phyloP scores from a whole-genome alignment of 2,888 invertebrate species.

The Lasioglossum morio region DNA sequence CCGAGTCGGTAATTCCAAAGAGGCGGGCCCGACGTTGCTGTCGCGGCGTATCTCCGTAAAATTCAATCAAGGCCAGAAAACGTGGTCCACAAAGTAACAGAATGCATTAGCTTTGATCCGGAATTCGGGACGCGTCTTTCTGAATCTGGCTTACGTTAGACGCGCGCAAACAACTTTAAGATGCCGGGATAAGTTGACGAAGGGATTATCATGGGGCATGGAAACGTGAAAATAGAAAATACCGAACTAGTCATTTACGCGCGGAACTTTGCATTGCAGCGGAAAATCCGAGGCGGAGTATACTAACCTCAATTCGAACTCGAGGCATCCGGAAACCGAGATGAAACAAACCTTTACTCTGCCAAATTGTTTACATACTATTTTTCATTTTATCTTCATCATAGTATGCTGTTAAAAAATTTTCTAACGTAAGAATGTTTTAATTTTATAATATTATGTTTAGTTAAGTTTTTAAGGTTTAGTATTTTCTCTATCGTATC shows the following conservation, averaged over 20 bases:
- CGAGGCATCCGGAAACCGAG: background rate
- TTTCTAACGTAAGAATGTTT: too few relatives aligned
- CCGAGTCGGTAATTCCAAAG: slow-evolving; percentile 36
- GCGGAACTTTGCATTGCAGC: background rate
- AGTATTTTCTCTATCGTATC: too few relatives aligned
- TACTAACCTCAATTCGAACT: background rate
- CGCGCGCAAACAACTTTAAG: slow-evolving; percentile 38
- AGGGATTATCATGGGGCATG: background rate
- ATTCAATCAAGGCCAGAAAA: slow-evolving; percentile 50
- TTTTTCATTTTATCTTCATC: background rate
- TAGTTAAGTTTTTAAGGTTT: too few relatives aligned
- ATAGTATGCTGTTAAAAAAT: too few relatives aligned
- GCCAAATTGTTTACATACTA: background rate
- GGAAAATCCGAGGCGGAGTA: background rate
- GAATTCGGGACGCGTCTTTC: slow-evolving; percentile 46
- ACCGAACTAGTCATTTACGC: background rate
- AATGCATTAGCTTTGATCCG: slow-evolving; percentile 58
- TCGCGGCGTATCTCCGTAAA: slow-evolving; percentile 41
- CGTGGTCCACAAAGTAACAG: slow-evolving; percentile 47
- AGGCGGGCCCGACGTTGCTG: slow-evolving; percentile 3
- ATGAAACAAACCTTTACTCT: background rate
- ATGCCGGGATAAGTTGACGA: slow-evolving; percentile 6
- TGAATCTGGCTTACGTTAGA: slow-evolving; percentile 29
- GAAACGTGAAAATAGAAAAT: slow-evolving; percentile 12
- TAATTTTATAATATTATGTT: too few relatives aligned